phyloP scores from a whole-genome alignment of 2,113 vertebrate species.

The Reinhardtius hippoglossoides region DNA sequence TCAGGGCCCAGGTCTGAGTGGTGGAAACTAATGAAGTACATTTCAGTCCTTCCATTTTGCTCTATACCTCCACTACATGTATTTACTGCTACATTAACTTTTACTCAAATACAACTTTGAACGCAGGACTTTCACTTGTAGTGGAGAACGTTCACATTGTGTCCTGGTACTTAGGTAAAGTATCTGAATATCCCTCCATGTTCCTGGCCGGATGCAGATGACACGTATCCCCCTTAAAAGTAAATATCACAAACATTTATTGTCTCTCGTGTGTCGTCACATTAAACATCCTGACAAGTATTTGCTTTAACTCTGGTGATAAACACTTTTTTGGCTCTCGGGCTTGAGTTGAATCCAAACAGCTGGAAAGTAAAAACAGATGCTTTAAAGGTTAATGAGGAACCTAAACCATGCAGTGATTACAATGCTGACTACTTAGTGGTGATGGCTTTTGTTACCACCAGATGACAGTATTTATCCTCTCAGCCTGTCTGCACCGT shows the following conservation, averaged over 20 bases:
- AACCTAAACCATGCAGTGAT: neutral
- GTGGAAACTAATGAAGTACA: no score
- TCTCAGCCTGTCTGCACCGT: constrained; percentile 54
- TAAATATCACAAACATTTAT: constrained; percentile 22
- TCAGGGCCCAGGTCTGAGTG: no score
- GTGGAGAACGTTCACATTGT: no score
- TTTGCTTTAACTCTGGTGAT: neutral
- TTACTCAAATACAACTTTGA: no score
- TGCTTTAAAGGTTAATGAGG: neutral
- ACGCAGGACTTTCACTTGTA: no score
- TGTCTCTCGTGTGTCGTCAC: constrained; percentile 4
- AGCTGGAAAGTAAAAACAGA: constrained; percentile 4
- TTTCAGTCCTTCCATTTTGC: no score
- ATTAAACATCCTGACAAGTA: neutral
- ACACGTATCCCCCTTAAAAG: constrained; percentile 8
- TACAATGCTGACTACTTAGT: constrained; percentile 13
- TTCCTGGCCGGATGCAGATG: neutral
- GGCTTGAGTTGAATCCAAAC: neutral
- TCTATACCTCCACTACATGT: no score
- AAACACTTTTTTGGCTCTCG: constrained; percentile 1
- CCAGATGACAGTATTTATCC: constrained; percentile 80
- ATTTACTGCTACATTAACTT: no score
- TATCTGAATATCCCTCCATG: neutral
- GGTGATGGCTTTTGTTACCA: constrained; percentile 73
- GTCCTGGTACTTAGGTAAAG: no score